Base-by-base conservation (phyloP, 2,113 vertebrate species). In the Dissostichus mawsoni region DNA sequence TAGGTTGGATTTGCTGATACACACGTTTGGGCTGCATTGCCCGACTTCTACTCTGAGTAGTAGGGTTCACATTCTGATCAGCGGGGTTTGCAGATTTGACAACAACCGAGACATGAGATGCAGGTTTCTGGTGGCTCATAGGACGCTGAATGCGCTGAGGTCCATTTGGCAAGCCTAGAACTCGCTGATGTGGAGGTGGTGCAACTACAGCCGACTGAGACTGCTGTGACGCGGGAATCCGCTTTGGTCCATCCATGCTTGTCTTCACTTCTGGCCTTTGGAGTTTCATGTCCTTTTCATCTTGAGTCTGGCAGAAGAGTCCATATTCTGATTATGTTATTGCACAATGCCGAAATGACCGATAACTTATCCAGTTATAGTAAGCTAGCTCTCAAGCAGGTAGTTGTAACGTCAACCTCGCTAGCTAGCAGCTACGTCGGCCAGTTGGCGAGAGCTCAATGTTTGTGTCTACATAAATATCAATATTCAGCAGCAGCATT, bases 151-250 rank as follows among this genome's bases (percentile, higher is more conserved):
- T 63, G 2, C 96, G 91, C 86, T 97, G 97, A 0, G 96, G 92
- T 20, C 95, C 93, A 65, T 97, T 97, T 0, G 96, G 92, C 23
- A 94, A 59, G 12, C 95, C 94, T 0, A 97, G 78, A 36, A 97
- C 90, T 0, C 94, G 93, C 25, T 95, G 96, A 0, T 96, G 87
- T 14, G 90, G 93, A 14, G 86, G 86, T 5, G 89, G 86, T 13
- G 84, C 81, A 11, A 80, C 86, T 0, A 58, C 71, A 1, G 78
- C 74, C 25, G 56, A 82, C 66, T 95, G 96, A 1, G 93, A 56
- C 18, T 94, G 96, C 2, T 95, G 96, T 8, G 91, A 76, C 48
- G 97, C 92, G 0, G 94, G 96, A 69, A 98, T 89, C 6, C 97
- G 94, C 66, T 94, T 97, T 0, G 97, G 96, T 14, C 93, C 96